Conservation (phyloP, 2,113 vertebrate species). For the Eclectus roratus region DNA sequence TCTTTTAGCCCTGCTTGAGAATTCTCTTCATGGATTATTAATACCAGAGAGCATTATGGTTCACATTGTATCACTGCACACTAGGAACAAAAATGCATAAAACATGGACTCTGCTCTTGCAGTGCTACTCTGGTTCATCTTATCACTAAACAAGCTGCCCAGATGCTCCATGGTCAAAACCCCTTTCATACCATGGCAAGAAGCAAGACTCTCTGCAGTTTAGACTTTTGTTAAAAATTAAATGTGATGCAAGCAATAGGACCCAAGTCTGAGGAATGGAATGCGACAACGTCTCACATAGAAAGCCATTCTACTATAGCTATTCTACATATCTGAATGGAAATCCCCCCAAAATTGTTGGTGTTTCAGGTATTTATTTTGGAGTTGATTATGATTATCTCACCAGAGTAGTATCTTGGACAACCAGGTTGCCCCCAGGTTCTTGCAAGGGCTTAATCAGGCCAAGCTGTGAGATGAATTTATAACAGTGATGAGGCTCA, state of each 20-base stretch:
- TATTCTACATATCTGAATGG: neutral
- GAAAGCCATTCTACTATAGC: no score
- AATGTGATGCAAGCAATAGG: neutral
- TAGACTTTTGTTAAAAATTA: neutral
- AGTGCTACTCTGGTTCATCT: neutral
- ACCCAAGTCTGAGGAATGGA: neutral
- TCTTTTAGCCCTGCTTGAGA: constrained; percentile 5
- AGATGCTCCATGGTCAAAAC: neutral
- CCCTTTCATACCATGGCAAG: neutral
- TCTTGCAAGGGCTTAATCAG: neutral
- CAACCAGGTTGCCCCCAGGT: neutral
- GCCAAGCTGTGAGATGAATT: neutral
- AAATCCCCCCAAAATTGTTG: neutral
- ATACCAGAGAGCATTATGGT: neutral
- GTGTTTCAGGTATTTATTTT: neutral
- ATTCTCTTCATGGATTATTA: constrained; percentile 46
- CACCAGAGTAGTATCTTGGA: neutral
- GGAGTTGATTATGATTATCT: neutral
- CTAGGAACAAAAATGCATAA: constrained; percentile 40
- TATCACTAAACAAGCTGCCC: neutral
- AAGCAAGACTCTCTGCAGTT: neutral
- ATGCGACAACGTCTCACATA: neutral
- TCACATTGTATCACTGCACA: constrained; percentile 13
- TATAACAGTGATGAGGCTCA: neutral
- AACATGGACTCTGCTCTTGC: neutral